Conservation (phyloP, 2,113 vertebrate species). For the Aphyosemion australe region DNA sequence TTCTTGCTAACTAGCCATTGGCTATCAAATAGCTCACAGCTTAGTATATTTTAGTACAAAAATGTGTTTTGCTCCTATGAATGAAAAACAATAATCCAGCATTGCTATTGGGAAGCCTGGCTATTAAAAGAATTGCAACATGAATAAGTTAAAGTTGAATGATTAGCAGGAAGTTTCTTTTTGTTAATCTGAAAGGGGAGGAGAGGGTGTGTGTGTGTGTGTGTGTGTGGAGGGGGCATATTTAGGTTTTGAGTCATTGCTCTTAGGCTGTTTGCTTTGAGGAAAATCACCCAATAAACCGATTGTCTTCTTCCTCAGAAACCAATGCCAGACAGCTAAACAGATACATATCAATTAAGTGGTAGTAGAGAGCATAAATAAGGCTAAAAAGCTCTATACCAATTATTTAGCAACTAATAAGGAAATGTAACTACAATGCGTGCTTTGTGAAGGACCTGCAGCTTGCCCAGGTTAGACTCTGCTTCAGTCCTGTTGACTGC, state of each 20-base stretch:
- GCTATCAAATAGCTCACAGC: too few species aligned
- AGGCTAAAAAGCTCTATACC: neutral
- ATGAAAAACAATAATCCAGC: too few species aligned
- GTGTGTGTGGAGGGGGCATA: neutral
- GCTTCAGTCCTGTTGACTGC: neutral
- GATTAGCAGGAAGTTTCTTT: neutral
- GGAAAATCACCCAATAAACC: neutral
- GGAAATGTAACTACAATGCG: neutral
- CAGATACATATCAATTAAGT: neutral
- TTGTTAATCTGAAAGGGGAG: constrained; percentile 1
- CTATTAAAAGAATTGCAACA: too few species aligned
- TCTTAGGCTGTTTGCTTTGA: neutral
- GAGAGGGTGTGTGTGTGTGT: too few species aligned
- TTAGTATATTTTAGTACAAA: neutral
- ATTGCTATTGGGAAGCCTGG: too few species aligned
- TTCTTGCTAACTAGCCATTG: too few species aligned
- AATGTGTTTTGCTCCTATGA: neutral
- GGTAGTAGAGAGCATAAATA: neutral
- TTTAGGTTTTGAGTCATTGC: neutral
- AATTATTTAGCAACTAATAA: neutral
- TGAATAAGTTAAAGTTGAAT: neutral
- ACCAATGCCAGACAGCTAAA: neutral
- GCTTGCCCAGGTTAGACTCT: neutral
- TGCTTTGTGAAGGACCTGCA: neutral
- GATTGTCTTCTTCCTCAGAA: neutral